Conservation (phyloP, 1,140 invertebrate genomes). For the Dendroctonus ponderosae region DNA sequence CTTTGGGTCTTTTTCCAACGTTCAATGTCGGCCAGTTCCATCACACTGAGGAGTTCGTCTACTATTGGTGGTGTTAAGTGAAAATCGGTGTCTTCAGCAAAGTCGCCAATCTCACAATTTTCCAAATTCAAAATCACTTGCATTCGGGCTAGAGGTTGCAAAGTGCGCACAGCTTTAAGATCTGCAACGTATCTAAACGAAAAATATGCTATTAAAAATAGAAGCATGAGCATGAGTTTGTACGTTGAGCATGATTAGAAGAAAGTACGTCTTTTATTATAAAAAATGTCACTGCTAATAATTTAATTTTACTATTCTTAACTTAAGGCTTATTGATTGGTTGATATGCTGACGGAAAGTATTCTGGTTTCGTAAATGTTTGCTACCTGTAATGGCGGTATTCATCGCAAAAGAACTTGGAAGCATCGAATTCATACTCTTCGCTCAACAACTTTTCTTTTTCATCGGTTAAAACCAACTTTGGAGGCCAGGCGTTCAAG, state of each 20-base stretch:
- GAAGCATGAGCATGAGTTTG: too few relatives aligned
- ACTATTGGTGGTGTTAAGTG: constrained; percentile 52
- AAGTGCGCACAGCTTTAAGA: constrained; percentile 14
- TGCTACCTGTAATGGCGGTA: constrained; percentile 9
- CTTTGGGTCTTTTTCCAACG: constrained; percentile 57
- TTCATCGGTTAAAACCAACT: constrained; percentile 50
- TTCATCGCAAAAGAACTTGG: constrained; percentile 23
- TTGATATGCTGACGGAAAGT: too few relatives aligned
- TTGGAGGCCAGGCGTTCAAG: constrained; percentile 50
- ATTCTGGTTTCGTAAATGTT: too few relatives aligned
- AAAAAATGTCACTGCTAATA: too few relatives aligned
- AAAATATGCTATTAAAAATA: not conserved
- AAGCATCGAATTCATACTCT: constrained; percentile 30
- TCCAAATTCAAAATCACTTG: constrained; percentile 26
- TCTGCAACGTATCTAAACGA: constrained; percentile 19
- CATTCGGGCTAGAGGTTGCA: constrained; percentile 24
- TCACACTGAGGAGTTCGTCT: constrained; percentile 53
- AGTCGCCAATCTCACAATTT: constrained; percentile 42
- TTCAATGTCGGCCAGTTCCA: constrained; percentile 56
- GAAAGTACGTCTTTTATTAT: too few relatives aligned
- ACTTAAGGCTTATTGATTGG: too few relatives aligned
- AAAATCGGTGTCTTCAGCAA: constrained; percentile 36
- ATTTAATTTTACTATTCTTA: too few relatives aligned
- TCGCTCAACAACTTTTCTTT: constrained; percentile 33
- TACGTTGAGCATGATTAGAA: not conserved